These are phyloP conservation scores for Furnarius figulus DNA, from an alignment of 2,113 vertebrate species.

Conservation along the genomic window DNA sequence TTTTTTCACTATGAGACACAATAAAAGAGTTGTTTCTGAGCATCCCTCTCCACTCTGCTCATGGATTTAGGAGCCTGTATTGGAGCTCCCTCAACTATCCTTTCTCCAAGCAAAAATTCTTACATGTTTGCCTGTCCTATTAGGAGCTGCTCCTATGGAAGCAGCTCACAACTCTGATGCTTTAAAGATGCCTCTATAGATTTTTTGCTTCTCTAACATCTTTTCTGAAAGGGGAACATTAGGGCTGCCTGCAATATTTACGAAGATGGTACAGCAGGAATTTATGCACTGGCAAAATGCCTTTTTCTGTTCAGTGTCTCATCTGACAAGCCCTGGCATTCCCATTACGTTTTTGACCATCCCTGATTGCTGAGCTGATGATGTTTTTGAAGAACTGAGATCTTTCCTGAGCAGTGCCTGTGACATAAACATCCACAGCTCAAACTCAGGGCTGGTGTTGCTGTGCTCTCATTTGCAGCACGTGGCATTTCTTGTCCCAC, in stretches of 20 bases:
- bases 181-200: background rate
- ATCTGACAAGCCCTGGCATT: background rate
- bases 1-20: background rate
- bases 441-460: background rate
- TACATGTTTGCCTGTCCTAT: background rate
- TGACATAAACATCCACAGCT: background rate
- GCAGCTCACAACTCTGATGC: background rate
- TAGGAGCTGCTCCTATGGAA: background rate
- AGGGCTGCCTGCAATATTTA: background rate
- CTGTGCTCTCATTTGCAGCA: background rate
- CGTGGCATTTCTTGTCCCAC: accelerated
- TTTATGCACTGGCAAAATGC: background rate
- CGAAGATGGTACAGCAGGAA: background rate
- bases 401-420: background rate
- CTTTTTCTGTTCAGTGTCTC: background rate
- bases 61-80: background rate
- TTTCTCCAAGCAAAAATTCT: background rate
- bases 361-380: background rate
- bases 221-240: background rate
- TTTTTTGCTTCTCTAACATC: background rate
- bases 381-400: background rate
- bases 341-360: accelerated
- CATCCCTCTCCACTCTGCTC: background rate
- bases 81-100: background rate
- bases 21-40: background rate